Evolutionary conservation across 2,113 vertebrate genomes (phyloP), one percentile per base, ranked within the genome.

Genomic region (Echinops telfairi): DNA sequence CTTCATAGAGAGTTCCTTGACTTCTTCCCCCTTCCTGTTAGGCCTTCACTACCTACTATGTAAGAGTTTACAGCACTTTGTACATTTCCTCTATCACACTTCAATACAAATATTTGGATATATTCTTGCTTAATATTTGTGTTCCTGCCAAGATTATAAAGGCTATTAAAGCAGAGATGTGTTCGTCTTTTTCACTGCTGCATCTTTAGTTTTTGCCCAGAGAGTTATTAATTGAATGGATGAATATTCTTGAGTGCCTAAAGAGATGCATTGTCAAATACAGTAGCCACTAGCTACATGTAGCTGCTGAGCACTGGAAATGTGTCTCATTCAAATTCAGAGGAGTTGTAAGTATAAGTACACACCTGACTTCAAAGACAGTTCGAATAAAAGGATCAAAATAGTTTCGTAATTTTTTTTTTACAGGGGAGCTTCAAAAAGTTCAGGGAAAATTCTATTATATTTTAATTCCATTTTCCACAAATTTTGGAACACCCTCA

Each of bases 351-450:
- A 53, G 47, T 53, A 53, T 53, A 53, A 53, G 47, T 53, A 33
- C 10, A 73, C 23, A n/a, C 27, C 76, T 43, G n/a, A 85, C 90
- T 94, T 92, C 66, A 89, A 73, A 94, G 36, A 85, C 60, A n/a
- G 6, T 53, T 53, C 10, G 47, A 25, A 38, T 77, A 60, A 92
- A 94, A 90, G 79, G 85, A 33, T 0, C 19, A 71, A 87, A 93
- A 33, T 62, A 62, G 60, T 25, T 62, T 22, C 23, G 47, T 53
- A 53, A 12, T 8, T 53, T 53, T 53, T 47, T 53, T 53, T 53
- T 53, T 53, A 14, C 47, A 53, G 47, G 47, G 47, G 47, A 53
- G 47, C 47, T 53, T 53, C 47, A 53, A 53, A 53, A 53, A 53
- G 47, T 53, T 53, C 9, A 53, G 47, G 47, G 47, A 53, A 10